Evolutionary conservation across 2,888 invertebrate genomes (phyloP).

Genomic region (Andrena haemorrhoa): DNA sequence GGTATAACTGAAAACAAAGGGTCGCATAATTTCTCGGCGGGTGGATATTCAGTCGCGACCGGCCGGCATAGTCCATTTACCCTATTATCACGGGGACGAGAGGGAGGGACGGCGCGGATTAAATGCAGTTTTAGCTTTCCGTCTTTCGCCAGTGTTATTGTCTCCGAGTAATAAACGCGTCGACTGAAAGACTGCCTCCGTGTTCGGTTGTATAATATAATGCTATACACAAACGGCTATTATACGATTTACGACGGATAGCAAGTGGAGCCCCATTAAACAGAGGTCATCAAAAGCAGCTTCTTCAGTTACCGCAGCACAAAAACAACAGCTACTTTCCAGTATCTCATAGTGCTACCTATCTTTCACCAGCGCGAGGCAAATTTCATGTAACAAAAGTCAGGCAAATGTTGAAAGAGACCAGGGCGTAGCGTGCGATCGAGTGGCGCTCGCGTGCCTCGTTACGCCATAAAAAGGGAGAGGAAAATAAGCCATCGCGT

Average conservation of each 20-base stretch:
- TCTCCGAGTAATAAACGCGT: constrained; percentile 37
- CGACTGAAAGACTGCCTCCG: not conserved
- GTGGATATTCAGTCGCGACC: constrained; percentile 26
- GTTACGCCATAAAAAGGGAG: constrained; percentile 12
- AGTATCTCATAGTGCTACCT: too few relatives aligned
- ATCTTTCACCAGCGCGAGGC: too few relatives aligned
- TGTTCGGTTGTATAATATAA: not conserved
- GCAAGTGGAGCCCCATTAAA: too few relatives aligned
- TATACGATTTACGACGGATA: too few relatives aligned
- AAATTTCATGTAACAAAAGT: not conserved
- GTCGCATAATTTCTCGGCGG: constrained; percentile 44
- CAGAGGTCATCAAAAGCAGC: too few relatives aligned
- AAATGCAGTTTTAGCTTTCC: constrained; percentile 33
- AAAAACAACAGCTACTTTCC: too few relatives aligned
- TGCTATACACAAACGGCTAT: too few relatives aligned
- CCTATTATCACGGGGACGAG: not conserved
- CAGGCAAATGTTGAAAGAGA: constrained; percentile 7
- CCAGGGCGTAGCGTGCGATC: constrained; percentile 3
- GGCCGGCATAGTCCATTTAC: constrained; percentile 40
- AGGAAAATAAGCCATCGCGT: constrained; percentile 47
- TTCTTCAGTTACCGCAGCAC: too few relatives aligned
- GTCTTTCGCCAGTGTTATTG: constrained; percentile 40
- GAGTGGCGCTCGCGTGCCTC: constrained; percentile 23
- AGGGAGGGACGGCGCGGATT: constrained; percentile 22
- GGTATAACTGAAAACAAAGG: constrained; percentile 58